These are phyloP conservation scores for Leptodactylus fuscus DNA, from an alignment of 2,113 vertebrate species.

Conservation along the genomic window DNA sequence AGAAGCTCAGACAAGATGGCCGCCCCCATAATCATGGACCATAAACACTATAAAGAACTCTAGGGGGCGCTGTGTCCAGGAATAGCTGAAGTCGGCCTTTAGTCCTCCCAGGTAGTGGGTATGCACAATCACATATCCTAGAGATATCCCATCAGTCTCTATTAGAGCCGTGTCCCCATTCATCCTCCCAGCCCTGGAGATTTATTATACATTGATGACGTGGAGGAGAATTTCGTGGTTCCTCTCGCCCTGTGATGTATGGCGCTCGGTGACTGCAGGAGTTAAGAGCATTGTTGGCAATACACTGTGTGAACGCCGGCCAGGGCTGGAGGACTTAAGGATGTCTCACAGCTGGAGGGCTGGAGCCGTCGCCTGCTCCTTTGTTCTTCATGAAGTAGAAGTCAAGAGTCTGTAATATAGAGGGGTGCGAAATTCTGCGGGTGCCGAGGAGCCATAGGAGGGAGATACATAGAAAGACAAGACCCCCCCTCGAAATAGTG, in stretches of 20 bases:
- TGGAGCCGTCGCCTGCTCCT: not conserved
- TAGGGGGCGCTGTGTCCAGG: no score
- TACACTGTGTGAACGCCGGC: not conserved
- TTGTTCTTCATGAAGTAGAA: not conserved
- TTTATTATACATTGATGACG: not conserved
- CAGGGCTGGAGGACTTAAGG: not conserved
- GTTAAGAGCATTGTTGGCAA: conserved; percentile 27
- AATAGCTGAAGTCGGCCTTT: no score
- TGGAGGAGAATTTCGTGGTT: not conserved
- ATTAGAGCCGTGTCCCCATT: no score
- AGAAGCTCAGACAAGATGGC: no score
- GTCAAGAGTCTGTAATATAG: not conserved
- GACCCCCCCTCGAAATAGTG: no score
- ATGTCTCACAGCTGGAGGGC: not conserved
- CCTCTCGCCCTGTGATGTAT: not conserved
- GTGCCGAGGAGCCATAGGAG: not conserved
- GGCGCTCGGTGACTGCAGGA: not conserved
- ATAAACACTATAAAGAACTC: no score
- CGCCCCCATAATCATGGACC: no score
- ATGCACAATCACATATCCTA: no score
- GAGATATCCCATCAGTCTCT: no score
- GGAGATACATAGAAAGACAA: no score
- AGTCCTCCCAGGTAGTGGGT: no score
- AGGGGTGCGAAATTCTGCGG: not conserved
- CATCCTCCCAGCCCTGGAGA: not conserved